Conservation (phyloP, 2,888 invertebrate species). For the Acanthosoma haemorrhoidale region DNA sequence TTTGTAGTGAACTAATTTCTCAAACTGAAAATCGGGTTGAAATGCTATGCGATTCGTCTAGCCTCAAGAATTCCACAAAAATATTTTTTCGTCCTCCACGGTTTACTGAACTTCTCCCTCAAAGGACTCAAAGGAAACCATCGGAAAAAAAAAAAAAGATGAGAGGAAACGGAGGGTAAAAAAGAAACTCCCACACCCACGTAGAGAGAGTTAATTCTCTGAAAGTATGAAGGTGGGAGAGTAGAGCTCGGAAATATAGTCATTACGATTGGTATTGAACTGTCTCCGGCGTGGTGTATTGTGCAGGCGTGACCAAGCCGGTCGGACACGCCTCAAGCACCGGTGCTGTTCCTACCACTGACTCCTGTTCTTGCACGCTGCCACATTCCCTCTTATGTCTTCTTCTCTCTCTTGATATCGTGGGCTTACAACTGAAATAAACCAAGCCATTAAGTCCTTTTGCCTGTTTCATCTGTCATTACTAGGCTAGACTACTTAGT, state of each 20-base stretch:
- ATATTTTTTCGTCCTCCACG: too few species aligned
- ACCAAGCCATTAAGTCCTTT: too few species aligned
- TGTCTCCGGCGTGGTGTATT: neutral
- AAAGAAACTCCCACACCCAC: constrained; percentile 5
- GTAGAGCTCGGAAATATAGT: neutral
- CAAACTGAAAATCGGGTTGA: too few species aligned
- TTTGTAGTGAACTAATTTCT: too few species aligned
- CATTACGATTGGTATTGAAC: constrained; percentile 4
- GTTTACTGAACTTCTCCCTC: neutral
- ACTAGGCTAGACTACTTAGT: too few species aligned
- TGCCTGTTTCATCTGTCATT: too few species aligned
- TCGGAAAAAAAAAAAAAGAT: neutral
- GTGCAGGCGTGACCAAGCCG: neutral
- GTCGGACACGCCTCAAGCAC: neutral
- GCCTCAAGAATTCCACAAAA: too few species aligned
- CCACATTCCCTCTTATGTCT: too few species aligned
- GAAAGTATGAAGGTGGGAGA: too few species aligned
- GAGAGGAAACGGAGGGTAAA: neutral
- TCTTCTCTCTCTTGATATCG: too few species aligned
- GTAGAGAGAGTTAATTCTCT: too few species aligned
- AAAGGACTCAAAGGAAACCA: neutral
- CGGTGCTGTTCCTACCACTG: neutral
- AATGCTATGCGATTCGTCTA: neutral
- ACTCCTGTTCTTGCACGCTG: neutral
- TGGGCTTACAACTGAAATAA: too few species aligned